These are phyloP conservation scores for Tetraodon nigroviridis DNA, from an alignment of 2,113 vertebrate species.

Conservation along the genomic window DNA sequence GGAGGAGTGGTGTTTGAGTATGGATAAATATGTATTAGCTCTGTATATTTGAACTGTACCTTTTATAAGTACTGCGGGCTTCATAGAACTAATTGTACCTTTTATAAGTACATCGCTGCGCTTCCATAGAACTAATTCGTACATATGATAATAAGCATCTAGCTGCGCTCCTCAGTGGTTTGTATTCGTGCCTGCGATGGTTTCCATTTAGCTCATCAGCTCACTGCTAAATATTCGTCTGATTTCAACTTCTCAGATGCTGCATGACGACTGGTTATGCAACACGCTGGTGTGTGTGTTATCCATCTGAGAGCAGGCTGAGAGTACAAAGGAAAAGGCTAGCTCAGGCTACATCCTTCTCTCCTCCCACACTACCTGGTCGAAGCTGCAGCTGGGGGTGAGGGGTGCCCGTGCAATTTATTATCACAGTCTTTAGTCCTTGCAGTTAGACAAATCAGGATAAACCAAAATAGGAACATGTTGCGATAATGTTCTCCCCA, in stretches of 20 bases:
- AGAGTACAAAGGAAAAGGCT: constrained; percentile 36
- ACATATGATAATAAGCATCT: too few species aligned
- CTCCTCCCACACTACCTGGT: constrained; percentile 24
- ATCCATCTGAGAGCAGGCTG: constrained; percentile 31
- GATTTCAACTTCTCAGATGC: constrained; percentile 25
- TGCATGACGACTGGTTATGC: constrained; percentile 41
- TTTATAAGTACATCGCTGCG: too few species aligned
- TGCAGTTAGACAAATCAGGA: constrained; percentile 10
- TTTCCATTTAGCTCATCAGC: neutral
- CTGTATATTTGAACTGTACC: neutral
- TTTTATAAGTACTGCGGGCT: neutral
- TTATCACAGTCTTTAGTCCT: constrained; percentile 6
- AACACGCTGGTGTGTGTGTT: constrained; percentile 34
- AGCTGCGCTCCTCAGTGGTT: neutral
- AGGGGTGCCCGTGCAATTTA: constrained; percentile 11
- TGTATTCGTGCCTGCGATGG: neutral
- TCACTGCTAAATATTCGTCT: constrained; percentile 17
- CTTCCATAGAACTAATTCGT: too few species aligned
- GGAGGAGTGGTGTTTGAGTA: neutral
- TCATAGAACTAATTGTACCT: too few species aligned
- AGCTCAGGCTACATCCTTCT: constrained; percentile 35
- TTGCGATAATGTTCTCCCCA: neutral
- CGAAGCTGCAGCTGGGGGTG: constrained; percentile 23
- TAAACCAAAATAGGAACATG: neutral
- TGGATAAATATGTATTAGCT: neutral